These are phyloP conservation scores for Cheilosia scutellata DNA, from an alignment of 2,888 invertebrate species.

Conservation along the genomic window DNA sequence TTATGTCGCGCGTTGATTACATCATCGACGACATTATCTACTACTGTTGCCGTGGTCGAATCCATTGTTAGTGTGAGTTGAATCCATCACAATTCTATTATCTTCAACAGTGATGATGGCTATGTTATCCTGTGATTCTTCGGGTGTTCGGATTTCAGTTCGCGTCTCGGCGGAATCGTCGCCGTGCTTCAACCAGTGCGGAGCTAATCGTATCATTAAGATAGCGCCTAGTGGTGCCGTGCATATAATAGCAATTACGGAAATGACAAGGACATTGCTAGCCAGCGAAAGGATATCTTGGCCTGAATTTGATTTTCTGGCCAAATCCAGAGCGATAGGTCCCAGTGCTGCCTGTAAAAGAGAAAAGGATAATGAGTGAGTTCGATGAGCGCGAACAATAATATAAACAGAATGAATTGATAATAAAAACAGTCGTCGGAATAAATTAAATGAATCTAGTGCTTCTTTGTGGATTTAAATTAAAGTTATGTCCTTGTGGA, in stretches of 20 bases:
- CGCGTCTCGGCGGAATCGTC: slow-evolving; percentile 29
- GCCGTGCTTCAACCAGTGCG: slow-evolving; percentile 80
- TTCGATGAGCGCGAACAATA: slow-evolving; percentile 29
- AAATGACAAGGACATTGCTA: slow-evolving; percentile 85
- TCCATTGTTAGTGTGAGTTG: slow-evolving; percentile 60
- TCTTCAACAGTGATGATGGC: slow-evolving; percentile 71
- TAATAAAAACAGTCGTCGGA: slow-evolving; percentile 58
- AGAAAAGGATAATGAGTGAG: slow-evolving; percentile 26
- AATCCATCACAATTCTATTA: slow-evolving; percentile 72
- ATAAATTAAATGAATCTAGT: slow-evolving; percentile 69
- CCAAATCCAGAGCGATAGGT: slow-evolving; percentile 87
- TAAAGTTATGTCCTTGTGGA: slow-evolving; percentile 63
- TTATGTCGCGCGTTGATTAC: neutral
- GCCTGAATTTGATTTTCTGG: slow-evolving; percentile 82
- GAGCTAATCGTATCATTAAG: slow-evolving; percentile 83
- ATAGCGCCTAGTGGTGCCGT: slow-evolving; percentile 86
- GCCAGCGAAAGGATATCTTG: slow-evolving; percentile 81
- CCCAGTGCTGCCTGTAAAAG: slow-evolving; percentile 87
- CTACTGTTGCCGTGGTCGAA: slow-evolving; percentile 64
- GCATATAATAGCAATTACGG: slow-evolving; percentile 86
- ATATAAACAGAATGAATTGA: slow-evolving; percentile 24
- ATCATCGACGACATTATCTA: slow-evolving; percentile 41
- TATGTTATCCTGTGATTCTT: slow-evolving; percentile 63
- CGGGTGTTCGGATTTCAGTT: slow-evolving; percentile 28
- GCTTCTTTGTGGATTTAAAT: slow-evolving; percentile 66